Conservation (phyloP, 1,140 invertebrate genomes). For the Tetragonula clypearis region DNA sequence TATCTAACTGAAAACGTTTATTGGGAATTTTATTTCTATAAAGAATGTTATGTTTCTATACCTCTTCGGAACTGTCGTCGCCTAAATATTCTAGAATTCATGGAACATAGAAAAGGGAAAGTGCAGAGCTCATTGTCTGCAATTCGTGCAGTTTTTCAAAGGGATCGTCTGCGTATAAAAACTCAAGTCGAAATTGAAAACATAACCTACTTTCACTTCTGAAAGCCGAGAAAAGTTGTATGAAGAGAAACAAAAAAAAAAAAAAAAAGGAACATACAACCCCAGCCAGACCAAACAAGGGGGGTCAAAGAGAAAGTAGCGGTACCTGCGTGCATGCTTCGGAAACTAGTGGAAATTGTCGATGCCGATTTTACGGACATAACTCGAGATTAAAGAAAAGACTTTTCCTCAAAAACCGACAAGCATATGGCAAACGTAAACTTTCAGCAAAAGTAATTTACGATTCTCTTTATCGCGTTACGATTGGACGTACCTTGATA, state of each 20-base stretch:
- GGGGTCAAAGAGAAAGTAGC: constrained; percentile 64
- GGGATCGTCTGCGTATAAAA: constrained; percentile 37
- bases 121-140: background rate
- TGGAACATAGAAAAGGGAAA: constrained; percentile 2
- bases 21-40: rapidly evolving
- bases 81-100: background rate
- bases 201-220: constrained; percentile 69
- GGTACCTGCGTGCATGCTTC: constrained; percentile 12
- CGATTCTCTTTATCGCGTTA: constrained; percentile 3
- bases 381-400: background rate
- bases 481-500: background rate
- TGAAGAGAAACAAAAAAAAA: constrained; percentile 48
- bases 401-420: background rate
- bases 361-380: background rate
- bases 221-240: background rate
- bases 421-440: no score
- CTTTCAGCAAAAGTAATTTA: background rate
- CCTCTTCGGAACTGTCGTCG: background rate
- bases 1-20: no score
- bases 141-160: background rate
- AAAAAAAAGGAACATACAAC: background rate
- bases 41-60: background rate
- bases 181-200: constrained; percentile 59
- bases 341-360: background rate
- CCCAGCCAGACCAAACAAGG: constrained; percentile 29